Evolutionary conservation across 2,888 invertebrate genomes (phyloP).

Genomic region (Falcaria lacertinaria): DNA sequence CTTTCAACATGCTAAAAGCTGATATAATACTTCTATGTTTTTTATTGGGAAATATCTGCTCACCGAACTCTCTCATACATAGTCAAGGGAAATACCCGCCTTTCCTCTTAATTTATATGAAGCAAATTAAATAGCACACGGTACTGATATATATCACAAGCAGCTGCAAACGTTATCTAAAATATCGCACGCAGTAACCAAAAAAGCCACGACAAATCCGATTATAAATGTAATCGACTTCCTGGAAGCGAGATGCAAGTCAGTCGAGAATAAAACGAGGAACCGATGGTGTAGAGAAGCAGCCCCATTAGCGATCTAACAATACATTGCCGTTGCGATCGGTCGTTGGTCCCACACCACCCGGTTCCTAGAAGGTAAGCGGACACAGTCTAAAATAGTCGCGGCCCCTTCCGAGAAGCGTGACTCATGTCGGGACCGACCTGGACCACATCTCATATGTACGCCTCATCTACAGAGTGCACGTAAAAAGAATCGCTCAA

Average conservation of each 20-base stretch:
- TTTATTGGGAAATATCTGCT: no score
- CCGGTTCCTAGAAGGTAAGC: conserved; percentile 77
- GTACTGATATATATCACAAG: neutral
- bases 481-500: conserved; percentile 12
- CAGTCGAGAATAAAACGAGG: conserved; percentile 54
- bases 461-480: conserved; percentile 19
- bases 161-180: neutral
- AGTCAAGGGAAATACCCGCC: no score
- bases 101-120: no score
- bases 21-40: conserved; percentile 3
- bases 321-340: conserved; percentile 68
- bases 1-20: neutral
- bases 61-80: no score
- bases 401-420: conserved; percentile 70
- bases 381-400: conserved; percentile 77
- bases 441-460: conserved; percentile 59
- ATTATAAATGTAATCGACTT: conserved; percentile 25
- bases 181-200: neutral
- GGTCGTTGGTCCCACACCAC: conserved; percentile 74
- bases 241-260: conserved; percentile 41
- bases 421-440: conserved; percentile 69
- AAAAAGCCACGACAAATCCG: conserved; percentile 3
- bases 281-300: conserved; percentile 48
- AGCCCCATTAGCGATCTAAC: conserved; percentile 72
- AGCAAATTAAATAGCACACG: no score